Evolutionary conservation across 2,888 invertebrate genomes (phyloP).

Genomic region (Pandemis heparana): DNA sequence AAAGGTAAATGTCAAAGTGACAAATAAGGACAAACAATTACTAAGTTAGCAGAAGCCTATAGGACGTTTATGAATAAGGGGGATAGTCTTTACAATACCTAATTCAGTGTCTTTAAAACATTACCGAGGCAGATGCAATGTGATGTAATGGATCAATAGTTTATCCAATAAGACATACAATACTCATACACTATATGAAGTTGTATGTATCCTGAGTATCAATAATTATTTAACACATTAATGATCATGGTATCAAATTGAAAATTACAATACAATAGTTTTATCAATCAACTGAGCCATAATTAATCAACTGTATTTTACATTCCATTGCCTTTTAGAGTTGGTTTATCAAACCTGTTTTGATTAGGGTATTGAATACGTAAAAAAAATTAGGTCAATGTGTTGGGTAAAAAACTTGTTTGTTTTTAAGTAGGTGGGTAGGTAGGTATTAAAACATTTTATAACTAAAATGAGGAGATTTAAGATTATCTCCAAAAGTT

Average conservation of each 20-base stretch:
- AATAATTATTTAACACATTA: constrained; percentile 21
- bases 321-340: constrained; percentile 15
- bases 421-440: too few species aligned
- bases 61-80: too few species aligned
- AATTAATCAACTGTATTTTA: background rate
- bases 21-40: too few species aligned
- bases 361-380: background rate
- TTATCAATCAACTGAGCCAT: constrained; percentile 15
- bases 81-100: too few species aligned
- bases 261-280: constrained; percentile 24
- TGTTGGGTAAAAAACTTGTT: too few species aligned
- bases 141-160: background rate
- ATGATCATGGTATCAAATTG: background rate
- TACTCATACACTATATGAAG: background rate
- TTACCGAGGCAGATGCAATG: background rate
- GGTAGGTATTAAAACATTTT: too few species aligned
- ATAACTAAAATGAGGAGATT: too few species aligned
- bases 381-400: background rate
- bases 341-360: constrained; percentile 1
- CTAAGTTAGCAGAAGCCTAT: too few species aligned
- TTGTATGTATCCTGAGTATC: background rate
- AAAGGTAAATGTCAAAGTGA: too few species aligned
- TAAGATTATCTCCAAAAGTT: too few species aligned
- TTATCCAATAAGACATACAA: background rate
- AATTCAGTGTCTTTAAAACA: too few species aligned